These are phyloP conservation scores for Ginglymostoma cirratum DNA, from an alignment of 2,113 vertebrate genomes.

Conservation along the genomic window DNA sequence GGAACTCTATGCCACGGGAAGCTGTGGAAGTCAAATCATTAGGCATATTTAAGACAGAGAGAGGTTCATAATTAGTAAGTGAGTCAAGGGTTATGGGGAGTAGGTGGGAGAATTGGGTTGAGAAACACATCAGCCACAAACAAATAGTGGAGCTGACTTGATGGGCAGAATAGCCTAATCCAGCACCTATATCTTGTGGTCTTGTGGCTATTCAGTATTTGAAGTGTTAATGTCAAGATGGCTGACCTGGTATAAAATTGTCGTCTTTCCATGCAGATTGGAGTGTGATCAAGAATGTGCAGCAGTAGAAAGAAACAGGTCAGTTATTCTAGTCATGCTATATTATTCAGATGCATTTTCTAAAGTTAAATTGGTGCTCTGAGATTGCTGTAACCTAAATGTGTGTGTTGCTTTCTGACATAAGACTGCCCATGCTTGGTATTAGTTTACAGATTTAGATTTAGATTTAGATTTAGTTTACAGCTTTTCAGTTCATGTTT, in stretches of 20 bases:
- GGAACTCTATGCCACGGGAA: too few species aligned
- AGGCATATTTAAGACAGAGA: too few species aligned
- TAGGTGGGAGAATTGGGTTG: too few species aligned
- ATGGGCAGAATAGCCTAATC: too few species aligned
- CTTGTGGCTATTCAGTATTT: not conserved
- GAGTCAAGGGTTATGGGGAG: too few species aligned
- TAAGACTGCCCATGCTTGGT: not conserved
- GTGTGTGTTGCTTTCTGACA: not conserved
- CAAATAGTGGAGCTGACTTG: too few species aligned
- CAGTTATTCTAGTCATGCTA: slow-evolving; percentile 40
- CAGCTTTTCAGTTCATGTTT: not conserved
- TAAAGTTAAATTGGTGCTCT: not conserved
- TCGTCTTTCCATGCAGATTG: slow-evolving; percentile 62
- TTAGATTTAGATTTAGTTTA: not conserved
- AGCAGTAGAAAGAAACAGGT: slow-evolving; percentile 85
- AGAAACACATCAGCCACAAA: too few species aligned
- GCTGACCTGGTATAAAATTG: slow-evolving; percentile 16
- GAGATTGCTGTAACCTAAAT: not conserved
- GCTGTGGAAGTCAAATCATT: too few species aligned
- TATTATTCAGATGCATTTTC: not conserved
- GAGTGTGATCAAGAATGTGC: slow-evolving; percentile 91
- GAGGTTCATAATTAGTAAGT: too few species aligned
- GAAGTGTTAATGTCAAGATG: not conserved
- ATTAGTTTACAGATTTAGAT: not conserved
- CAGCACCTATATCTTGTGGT: too few species aligned